Conservation (phyloP, 2,888 invertebrate genomes). For the Pollenia griseotomentosa region DNA sequence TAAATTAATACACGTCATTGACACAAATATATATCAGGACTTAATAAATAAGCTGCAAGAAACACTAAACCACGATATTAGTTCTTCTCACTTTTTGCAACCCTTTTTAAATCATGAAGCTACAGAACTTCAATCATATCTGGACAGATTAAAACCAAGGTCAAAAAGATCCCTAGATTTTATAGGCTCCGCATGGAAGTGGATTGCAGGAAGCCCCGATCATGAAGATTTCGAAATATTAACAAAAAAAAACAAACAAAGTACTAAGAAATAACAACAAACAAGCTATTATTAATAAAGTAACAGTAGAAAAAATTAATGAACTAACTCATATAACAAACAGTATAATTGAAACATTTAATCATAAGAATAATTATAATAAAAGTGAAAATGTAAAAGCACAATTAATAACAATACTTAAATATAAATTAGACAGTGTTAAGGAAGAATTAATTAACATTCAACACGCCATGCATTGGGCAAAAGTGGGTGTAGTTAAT, state of each 20-base stretch:
- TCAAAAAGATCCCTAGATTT: slow-evolving; percentile 42
- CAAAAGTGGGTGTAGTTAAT: background rate
- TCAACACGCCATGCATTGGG: background rate
- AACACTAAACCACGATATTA: background rate
- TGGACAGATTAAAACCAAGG: slow-evolving; percentile 37
- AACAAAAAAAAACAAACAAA: too few relatives aligned
- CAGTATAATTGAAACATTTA: slow-evolving; percentile 5
- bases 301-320: too few relatives aligned
- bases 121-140: slow-evolving; percentile 12
- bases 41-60: background rate
- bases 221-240: too few relatives aligned
- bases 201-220: background rate
- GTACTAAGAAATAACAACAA: too few relatives aligned
- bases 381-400: background rate
- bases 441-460: slow-evolving; percentile 11
- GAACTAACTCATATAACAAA: too few relatives aligned
- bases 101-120: background rate
- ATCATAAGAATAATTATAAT: background rate
- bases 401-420: background rate
- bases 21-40: slow-evolving; percentile 1
- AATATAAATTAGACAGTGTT: background rate
- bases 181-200: background rate
- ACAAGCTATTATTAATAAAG: too few relatives aligned
- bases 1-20: background rate
- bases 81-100: background rate